These are phyloP conservation scores for Rhodeus uyekii DNA, from an alignment of 2,797 vertebrate species.

Conservation along the genomic window DNA sequence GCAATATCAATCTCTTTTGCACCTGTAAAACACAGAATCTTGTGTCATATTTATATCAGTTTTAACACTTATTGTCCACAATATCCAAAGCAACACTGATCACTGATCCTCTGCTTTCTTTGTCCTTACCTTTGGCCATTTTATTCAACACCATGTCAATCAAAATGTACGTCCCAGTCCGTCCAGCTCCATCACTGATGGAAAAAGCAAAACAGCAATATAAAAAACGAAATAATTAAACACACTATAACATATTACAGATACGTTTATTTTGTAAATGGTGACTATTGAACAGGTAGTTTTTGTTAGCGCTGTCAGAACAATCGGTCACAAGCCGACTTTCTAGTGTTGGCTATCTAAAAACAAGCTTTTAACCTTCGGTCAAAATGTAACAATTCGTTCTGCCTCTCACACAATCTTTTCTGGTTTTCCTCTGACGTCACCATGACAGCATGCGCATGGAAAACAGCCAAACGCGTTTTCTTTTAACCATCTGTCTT, in stretches of 20 bases:
- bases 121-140: slow-evolving; percentile 95
- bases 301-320: neutral
- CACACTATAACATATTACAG: neutral
- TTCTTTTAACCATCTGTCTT: slow-evolving; percentile 23
- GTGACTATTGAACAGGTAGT: neutral
- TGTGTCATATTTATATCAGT: neutral
- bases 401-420: neutral
- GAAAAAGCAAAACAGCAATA: slow-evolving; percentile 62
- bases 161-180: slow-evolving; percentile 94
- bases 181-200: slow-evolving; percentile 89
- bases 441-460: neutral
- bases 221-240: neutral
- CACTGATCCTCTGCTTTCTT: neutral
- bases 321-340: neutral
- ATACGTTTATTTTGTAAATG: too few relatives aligned
- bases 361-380: neutral
- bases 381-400: neutral
- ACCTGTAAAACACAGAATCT: slow-evolving; percentile 75
- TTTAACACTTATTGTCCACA: neutral
- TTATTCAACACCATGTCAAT: slow-evolving; percentile 99
- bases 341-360: neutral
- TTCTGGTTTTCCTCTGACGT: neutral
- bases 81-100: neutral
- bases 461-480: neutral
- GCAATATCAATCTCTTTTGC: slow-evolving; percentile 99